These are phyloP conservation scores for Physella acuta DNA, from an alignment of 1,140 invertebrate genomes.

Conservation along the genomic window DNA sequence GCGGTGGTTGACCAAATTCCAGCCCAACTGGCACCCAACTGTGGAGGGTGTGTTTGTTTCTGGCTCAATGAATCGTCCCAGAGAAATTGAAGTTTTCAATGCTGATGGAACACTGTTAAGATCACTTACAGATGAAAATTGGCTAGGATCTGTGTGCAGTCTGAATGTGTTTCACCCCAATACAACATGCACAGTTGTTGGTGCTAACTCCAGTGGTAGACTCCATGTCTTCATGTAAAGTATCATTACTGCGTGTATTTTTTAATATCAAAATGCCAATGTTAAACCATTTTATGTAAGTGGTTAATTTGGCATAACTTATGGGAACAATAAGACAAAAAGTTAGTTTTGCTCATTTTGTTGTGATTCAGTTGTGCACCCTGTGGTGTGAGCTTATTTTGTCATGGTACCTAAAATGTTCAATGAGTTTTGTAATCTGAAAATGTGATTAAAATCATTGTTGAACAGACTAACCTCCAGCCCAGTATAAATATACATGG, in stretches of 20 bases:
- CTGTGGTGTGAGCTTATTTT: too few species aligned
- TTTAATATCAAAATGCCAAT: neutral
- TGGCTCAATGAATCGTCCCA: conserved; percentile 54
- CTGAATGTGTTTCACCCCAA: conserved; percentile 50
- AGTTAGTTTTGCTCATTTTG: too few species aligned
- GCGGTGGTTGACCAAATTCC: conserved; percentile 57
- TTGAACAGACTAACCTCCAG: too few species aligned
- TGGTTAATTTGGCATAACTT: neutral
- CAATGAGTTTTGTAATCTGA: too few species aligned
- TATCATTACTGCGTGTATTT: too few species aligned
- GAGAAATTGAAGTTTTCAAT: conserved; percentile 48
- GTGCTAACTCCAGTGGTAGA: conserved; percentile 54
- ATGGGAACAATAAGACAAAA: neutral
- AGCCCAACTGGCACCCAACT: conserved; percentile 56
- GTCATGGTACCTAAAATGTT: too few species aligned
- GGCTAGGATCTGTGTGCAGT: conserved; percentile 46
- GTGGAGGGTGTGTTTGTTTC: conserved; percentile 58
- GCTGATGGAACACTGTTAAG: conserved; percentile 35
- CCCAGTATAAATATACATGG: too few species aligned
- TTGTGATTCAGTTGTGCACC: too few species aligned
- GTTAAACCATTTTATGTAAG: neutral
- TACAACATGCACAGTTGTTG: conserved; percentile 38
- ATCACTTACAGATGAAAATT: conserved; percentile 39
- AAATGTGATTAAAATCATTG: too few species aligned
- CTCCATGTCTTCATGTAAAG: conserved; percentile 52